Base-by-base conservation (phyloP, 2,888 invertebrate species). In the Allygus modestus region DNA sequence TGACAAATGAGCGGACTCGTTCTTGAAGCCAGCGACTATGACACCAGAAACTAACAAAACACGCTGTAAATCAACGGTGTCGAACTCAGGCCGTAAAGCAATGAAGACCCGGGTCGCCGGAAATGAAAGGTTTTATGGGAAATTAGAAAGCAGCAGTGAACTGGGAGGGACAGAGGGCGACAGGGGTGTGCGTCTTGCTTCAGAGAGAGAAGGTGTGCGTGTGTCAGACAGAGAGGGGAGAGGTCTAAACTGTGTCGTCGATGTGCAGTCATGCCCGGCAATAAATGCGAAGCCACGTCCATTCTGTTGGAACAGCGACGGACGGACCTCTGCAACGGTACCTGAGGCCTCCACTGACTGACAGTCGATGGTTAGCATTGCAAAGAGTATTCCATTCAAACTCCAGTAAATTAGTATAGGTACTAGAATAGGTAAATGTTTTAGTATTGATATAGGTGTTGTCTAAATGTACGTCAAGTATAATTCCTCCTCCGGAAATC, bases 81-180 rank as follows among this genome's bases (percentile, higher is more conserved):
- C n/a, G 23, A 31, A 46, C 51, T 17, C 4, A 15, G 7, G 71
- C 43, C 73, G 23, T 77, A 77, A 77, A 77, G 26, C 75, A 58
- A 4, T 79, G 33, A 79, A n/a, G 79, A 41, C 71, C 23, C 41
- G 71, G 58, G 58, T 51, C 79, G 58, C 54, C 79, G 79, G 79
- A 79, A 79, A 79, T 79, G 79, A 79, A 79, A 79, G 79, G 79
- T 79, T 79, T 79, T 79, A 79, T 79, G 79, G 79, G 79, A 79
- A 79, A 79, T 79, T 79, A 54, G 58, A 58, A 79, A 79, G 58
- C 54, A 46, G 28, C 75, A 23, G 75, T 12, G 51, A 46, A 17
- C 15, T 15, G 77, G 15, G 37, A 2, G 73, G 17, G 17, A 65
- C 23, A 26, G 26, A 28, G 20, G 26, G 58, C 23, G 58, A 23